Evolutionary conservation across 1,140 invertebrate species (phyloP), one percentile per base, ranked within the genome.

Genomic region (Cardiocondyla obscurior): DNA sequence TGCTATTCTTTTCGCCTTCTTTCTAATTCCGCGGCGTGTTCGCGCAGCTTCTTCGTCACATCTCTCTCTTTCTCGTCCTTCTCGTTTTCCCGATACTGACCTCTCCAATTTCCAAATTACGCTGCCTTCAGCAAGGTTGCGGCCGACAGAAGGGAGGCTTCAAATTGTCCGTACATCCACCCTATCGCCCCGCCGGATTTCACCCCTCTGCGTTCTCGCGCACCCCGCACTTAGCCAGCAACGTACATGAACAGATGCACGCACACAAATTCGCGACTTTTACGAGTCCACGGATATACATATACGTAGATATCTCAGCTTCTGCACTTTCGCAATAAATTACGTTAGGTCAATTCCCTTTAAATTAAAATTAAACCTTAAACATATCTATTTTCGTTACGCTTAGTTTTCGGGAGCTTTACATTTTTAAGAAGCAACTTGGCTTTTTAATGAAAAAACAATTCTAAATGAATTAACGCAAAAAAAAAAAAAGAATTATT

Each of bases 41-140:
- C 33, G 55, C n/a, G n/a, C 53, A 42, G 57, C 39, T 42, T 83
- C 67, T 74, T 74, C 70, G 14, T 14, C 14, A 33, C 39, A 36
- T 72, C 64, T 84, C 16, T 33, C 62, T 81, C 64, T 58, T 25
- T 53, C 44, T 39, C 39, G 36, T 46, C 74, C 58, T 58, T 88
- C 72, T 87, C 65, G 81, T 79, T 76, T 88, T 87, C 84, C 84
- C 82, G 82, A 87, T 87, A 90, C 89, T 90, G 89, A 90, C 89
- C 89, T 89, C 88, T 82, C 87, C 89, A 90, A 90, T 90, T 90
- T 89, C 89, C 85, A 87, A 90, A 90, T 90, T 86, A 85, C 84
- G 69, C 53, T 73, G 82, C 76, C 79, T 84, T 84, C 82, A 58
- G 83, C 81, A 82, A 76, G 70, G 69, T 77, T 62, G 53, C 69